Percentiles rank a stretch among this genome's conserved stretches.
phyloP scores from a whole-genome alignment of 2,113 vertebrate species.

The Prionailurus bengalensis region DNA sequence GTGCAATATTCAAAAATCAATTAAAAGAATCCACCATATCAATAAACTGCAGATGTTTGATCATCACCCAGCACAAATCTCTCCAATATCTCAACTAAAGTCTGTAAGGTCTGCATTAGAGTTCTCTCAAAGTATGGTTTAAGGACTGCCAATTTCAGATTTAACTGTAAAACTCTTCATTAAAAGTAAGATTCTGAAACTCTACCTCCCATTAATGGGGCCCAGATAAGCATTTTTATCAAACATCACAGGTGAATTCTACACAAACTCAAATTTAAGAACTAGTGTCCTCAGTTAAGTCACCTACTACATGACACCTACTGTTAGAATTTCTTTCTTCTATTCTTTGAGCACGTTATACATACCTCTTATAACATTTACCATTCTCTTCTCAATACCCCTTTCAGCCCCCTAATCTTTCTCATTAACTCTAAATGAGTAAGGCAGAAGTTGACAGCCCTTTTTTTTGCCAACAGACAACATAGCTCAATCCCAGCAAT shows the following conservation, averaged over 20 bases:
- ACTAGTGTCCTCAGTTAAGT: background rate
- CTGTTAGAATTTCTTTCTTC: background rate
- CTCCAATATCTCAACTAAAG: background rate
- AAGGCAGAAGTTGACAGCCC: background rate
- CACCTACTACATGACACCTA: background rate
- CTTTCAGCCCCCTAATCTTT: background rate
- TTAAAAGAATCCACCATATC: background rate
- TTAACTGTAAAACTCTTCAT: slow-evolving; percentile 19
- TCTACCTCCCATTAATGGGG: background rate
- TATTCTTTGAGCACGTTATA: background rate
- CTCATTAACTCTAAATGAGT: background rate
- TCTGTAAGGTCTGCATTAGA: background rate
- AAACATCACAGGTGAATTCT: background rate
- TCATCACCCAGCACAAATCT: slow-evolving; percentile 10
- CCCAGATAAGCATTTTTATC: background rate
- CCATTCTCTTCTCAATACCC: background rate
- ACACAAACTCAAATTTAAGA: background rate
- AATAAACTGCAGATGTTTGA: background rate
- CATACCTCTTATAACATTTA: background rate
- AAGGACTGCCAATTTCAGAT: background rate
- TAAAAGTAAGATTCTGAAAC: slow-evolving; percentile 46
- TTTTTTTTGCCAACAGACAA: background rate
- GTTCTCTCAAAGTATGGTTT: slow-evolving; percentile 1
- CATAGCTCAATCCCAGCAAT: background rate
- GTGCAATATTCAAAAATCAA: slow-evolving; percentile 2